Evolutionary conservation across 2,797 vertebrate genomes (phyloP).

Genomic region (Periophthalmus magnuspinnatus): DNA sequence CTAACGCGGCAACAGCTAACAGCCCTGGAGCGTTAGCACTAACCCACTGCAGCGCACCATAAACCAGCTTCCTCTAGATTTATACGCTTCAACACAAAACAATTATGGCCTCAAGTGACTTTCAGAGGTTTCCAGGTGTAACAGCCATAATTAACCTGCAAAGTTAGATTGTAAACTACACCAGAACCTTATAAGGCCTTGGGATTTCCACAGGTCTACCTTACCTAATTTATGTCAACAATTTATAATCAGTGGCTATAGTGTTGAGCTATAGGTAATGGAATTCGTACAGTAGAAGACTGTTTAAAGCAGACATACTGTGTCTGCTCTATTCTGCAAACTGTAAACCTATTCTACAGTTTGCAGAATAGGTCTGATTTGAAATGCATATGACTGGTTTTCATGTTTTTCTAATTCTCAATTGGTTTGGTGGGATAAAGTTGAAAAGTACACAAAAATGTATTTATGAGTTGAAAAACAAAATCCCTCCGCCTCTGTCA

Average conservation of each 20-base stretch:
- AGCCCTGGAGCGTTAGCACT: constrained; percentile 27
- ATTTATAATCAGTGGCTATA: not conserved
- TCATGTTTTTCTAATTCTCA: too few species aligned
- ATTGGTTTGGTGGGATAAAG: too few species aligned
- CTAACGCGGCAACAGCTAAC: constrained; percentile 15
- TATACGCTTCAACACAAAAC: not conserved
- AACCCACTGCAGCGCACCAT: constrained; percentile 36
- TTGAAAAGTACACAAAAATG: too few species aligned
- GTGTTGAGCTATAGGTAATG: too few species aligned
- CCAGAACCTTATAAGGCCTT: not conserved
- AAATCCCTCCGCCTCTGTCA: too few species aligned
- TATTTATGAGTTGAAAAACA: too few species aligned
- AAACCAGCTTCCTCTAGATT: constrained; percentile 28
- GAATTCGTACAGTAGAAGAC: too few species aligned
- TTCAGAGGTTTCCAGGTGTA: not conserved
- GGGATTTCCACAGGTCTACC: not conserved
- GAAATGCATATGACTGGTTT: too few species aligned
- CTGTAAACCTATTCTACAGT: too few species aligned
- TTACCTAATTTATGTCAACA: not conserved
- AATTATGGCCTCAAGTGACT: constrained; percentile 5
- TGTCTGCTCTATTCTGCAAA: too few species aligned
- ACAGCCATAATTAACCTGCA: not conserved
- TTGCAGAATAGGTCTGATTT: too few species aligned
- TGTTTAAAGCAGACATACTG: too few species aligned
- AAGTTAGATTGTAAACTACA: not conserved